These are phyloP conservation scores for Dendrolimus punctatus DNA, from an alignment of 1,140 invertebrate genomes.

Conservation along the genomic window DNA sequence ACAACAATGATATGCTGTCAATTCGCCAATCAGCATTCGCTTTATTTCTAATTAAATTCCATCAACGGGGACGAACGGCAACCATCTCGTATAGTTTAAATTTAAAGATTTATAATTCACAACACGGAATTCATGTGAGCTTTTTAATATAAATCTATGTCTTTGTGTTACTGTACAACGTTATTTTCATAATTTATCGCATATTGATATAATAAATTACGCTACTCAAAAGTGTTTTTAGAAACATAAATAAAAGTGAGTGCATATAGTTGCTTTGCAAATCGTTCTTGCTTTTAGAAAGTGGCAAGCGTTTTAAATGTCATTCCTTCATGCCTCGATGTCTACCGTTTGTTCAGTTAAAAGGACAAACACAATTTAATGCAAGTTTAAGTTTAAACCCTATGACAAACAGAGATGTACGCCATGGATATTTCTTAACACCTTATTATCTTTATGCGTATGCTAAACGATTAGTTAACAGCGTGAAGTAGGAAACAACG, in stretches of 20 bases:
- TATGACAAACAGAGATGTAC: slow-evolving; percentile 26
- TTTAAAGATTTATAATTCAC: slow-evolving; percentile 2
- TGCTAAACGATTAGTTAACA: slow-evolving; percentile 26
- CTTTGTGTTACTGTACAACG: too few species aligned
- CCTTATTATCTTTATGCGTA: slow-evolving; percentile 27
- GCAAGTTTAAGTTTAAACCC: slow-evolving; percentile 16
- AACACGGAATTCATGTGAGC: not conserved
- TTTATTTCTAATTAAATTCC: slow-evolving; percentile 26
- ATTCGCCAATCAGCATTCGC: slow-evolving; percentile 20
- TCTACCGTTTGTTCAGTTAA: slow-evolving; percentile 30
- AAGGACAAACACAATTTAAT: slow-evolving; percentile 37
- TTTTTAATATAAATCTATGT: too few species aligned
- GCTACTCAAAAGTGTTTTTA: too few species aligned
- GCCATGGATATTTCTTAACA: slow-evolving; percentile 30
- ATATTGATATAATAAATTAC: too few species aligned
- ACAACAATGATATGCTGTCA: slow-evolving; percentile 15
- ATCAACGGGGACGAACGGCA: slow-evolving; percentile 19
- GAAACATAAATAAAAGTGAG: too few species aligned
- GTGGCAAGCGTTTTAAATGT: too few species aligned
- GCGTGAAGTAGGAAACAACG: slow-evolving; percentile 27
- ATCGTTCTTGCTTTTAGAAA: too few species aligned
- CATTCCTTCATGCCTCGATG: not conserved
- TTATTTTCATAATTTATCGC: too few species aligned
- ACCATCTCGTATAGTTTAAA: slow-evolving; percentile 2
- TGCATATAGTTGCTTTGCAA: too few species aligned